Base-by-base conservation (phyloP, 2,113 vertebrate species). In the Emydura subglobosa region DNA sequence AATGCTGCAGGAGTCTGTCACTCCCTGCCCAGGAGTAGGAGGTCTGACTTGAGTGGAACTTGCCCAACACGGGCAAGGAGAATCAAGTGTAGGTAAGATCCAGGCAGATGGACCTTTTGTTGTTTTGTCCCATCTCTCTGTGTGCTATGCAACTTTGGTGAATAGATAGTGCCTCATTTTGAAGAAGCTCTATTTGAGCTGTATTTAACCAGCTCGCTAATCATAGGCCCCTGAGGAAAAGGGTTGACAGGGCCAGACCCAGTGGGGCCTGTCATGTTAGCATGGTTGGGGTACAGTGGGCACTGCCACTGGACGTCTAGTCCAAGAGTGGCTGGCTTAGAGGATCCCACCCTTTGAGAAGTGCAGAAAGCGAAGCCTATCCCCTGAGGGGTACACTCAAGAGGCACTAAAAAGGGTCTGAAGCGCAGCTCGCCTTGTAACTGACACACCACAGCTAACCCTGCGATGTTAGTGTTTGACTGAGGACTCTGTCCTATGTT, bases 231-330 rank as follows among this genome's bases (percentile, higher is more conserved):
- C 6, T 0, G 1, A 19, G 80, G 68, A 57, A 17, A 74, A 51
- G 10, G 47, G 21, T 3, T 6, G 1, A 3, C 22, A 10, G 25
- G 1, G 10, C 42, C 59, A 27, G 8, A 10, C 16, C 10, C 9
- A 0, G 5, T 24, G 16, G 10, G n/a, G 10, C 19, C 42, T 78
- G 74, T 78, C 19, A 19, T 10, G n/a, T 39, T 72, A 22, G n/a
- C 65, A 72, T n/a, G 34, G 65, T 21, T 72, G 19, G 9, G n/a
- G 9, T 5, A 8, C n/a, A 72, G 65, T 5, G 65, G n/a, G 5
- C 24, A 39, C 39, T 22, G 39, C 22, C 42, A 16, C 24, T 42
- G 42, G 42, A 47, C 11, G 14, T 25, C 39, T 42, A 78, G 42
- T 78, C 42, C 12, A 44, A 47, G 24, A 8, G 42, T 78, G 42